Base-by-base conservation (phyloP, 2,888 invertebrate species). In the Alentia gelatinosa region DNA sequence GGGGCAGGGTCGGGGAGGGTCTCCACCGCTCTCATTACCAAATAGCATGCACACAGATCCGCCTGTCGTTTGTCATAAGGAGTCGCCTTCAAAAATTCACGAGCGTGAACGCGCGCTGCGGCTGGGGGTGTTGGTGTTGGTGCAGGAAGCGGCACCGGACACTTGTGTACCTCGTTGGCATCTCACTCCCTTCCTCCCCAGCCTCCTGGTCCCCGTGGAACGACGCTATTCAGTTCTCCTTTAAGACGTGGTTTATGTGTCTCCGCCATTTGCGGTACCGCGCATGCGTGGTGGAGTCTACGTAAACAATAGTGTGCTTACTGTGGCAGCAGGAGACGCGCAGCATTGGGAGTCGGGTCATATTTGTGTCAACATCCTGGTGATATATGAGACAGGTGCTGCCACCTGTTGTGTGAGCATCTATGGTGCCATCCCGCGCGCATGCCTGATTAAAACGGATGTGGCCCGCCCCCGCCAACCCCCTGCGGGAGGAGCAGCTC, bases 401-500 rank as follows among this genome's bases (percentile, higher is more conserved):
- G 86, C 42, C 86, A 86, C 86, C 86, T 86, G 86, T 42, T 86
- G 50, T 86, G 86, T 86, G 86, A 86, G 86, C 50, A 50, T 86
- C 86, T 47, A 19, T 42, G 50, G 47, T 33, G 23, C 47, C 86
- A 42, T 42, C 47, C 86, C 19, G 19, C 47, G 47, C 42, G 86
- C 86, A 86, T 42, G 50, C 47, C 86, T 86, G 86, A 86, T 86
- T 86, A 86, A 50, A 50, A 42, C 47, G 86, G 86, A 86, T 86
- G 86, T 86, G 50, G 50, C 86, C 86, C 15, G 86, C 47, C 42
- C 86, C 50, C 79, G 47, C 86, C 15, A 47, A 23, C 42, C 86
- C 50, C 79, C 75, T 33, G 5, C 47, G 86, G 86, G 47, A 86
- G 33, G 86, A 23, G 47, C 86, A 86, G 47, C 15, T 30, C 33